Base-by-base conservation (phyloP, 2,888 invertebrate genomes). In the Microdon myrmicae region DNA sequence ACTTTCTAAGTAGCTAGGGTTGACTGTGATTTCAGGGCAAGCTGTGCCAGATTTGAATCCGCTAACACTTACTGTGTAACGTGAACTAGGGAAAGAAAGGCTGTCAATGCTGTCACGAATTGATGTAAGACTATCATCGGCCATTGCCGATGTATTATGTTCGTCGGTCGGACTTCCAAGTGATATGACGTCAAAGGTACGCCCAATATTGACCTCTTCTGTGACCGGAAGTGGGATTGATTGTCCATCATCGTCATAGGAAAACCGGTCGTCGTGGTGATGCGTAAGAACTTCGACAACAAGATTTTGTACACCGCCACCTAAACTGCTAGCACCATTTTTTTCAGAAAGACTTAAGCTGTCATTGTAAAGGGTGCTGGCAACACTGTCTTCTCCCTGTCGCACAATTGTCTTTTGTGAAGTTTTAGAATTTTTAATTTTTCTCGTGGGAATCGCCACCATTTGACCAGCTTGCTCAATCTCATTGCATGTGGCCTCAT, bases 71-170 rank as follows among this genome's bases (percentile, higher is more conserved):
- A 78, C 74, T 12, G 79, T 79, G 66, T 75, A 79, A 13, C 76
- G 73, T n/a, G 79, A 79, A 28, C 79, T 79, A 53, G 74, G 74
- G 67, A 77, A 77, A 28, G 80, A 79, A 8, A 79, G 70, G 45
- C 79, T 79, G 53, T 79, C 79, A 29, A 77, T 74, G 68, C 79
- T 79, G 48, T 71, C 77, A 12, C 72, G 73, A 39, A 78, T 60
- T 22, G 80, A 79, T 14, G 78, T 76, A 9, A 79, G 71, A 23
- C 79, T 79, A 32, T 73, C 79, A 20, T 79, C 80, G 16, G 78
- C 77, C 73, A 79, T 61, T 4, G 79, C 79, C 29, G 78, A 78
- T 48, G 78, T 74, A 44, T 77, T 74, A 14, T 70, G 71, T 13
- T 68, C 67, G 8, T 54, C 61, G 8, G 56, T 37, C 14, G 68